These are phyloP conservation scores for Thereva unica DNA, from an alignment of 2,888 invertebrate species.

Conservation along the genomic window DNA sequence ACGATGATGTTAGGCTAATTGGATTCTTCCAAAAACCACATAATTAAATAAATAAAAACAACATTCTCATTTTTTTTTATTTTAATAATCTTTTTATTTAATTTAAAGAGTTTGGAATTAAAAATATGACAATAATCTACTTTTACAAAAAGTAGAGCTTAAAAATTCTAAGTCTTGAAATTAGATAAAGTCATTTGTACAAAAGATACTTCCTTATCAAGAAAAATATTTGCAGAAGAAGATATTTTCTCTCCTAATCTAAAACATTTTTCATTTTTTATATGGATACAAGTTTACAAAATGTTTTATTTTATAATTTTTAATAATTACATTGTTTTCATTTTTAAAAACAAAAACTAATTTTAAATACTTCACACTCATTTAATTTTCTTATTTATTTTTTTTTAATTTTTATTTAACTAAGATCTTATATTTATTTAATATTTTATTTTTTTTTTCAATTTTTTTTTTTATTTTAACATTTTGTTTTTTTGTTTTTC, in stretches of 20 bases:
- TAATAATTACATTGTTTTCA: slow-evolving; percentile 19
- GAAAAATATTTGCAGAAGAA: no score
- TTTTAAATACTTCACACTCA: slow-evolving; percentile 24
- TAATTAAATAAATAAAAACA: no score
- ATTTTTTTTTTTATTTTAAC: no score
- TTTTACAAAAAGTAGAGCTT: slow-evolving; percentile 33
- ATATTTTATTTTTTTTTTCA: no score
- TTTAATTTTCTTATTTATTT: slow-evolving; percentile 11
- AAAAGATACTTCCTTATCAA: slow-evolving; percentile 1
- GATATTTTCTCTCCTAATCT: no score
- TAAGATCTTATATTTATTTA: background rate
- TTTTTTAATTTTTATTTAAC: slow-evolving; percentile 17
- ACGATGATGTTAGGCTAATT: no score
- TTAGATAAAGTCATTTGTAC: slow-evolving; percentile 23
- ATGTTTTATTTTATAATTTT: slow-evolving; percentile 9
- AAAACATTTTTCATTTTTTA: background rate
- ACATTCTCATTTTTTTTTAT: no score
- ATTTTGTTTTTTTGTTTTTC: no score
- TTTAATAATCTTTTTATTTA: slow-evolving; percentile 18
- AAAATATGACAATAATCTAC: slow-evolving; percentile 17
- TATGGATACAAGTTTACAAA: slow-evolving; percentile 11
- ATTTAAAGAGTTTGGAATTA: slow-evolving; percentile 25
- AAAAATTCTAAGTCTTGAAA: slow-evolving; percentile 11
- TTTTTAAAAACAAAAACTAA: slow-evolving; percentile 1
- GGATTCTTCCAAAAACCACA: no score